Evolutionary conservation across 2,888 invertebrate species (phyloP).

Genomic region (Hyppa rectilinea): DNA sequence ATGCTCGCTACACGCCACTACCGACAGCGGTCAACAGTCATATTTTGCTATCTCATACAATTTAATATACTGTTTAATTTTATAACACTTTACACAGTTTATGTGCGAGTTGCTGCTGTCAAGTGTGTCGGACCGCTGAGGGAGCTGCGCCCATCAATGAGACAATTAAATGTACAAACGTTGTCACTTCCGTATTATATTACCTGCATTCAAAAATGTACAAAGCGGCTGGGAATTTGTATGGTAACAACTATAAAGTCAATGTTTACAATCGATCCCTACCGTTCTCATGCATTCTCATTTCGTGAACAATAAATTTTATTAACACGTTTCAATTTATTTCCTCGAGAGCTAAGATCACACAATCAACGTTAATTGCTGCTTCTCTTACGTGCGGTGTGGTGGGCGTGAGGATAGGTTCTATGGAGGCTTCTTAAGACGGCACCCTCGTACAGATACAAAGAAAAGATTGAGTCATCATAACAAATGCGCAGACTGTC

Average conservation of each 20-base stretch:
- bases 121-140: constrained; percentile 41
- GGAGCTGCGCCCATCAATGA: constrained; percentile 51
- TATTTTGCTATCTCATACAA: constrained; percentile 69
- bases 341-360: constrained; percentile 76
- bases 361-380: constrained; percentile 88
- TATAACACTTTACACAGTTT: constrained; percentile 64
- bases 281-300: constrained; percentile 84
- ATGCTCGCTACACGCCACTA: constrained; percentile 63
- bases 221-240: constrained; percentile 75
- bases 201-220: constrained; percentile 74
- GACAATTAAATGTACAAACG: constrained; percentile 70
- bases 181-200: constrained; percentile 77
- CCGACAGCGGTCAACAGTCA: constrained; percentile 60
- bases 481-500: constrained; percentile 88
- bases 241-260: constrained; percentile 75
- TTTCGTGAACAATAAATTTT: constrained; percentile 85
- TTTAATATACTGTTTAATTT: constrained; percentile 68
- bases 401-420: constrained; percentile 78
- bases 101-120: constrained; percentile 52
- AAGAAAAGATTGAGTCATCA: constrained; percentile 90
- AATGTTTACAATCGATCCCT: constrained; percentile 80
- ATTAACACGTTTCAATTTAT: constrained; percentile 88
- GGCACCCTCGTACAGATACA: constrained; percentile 79
- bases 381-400: constrained; percentile 83
- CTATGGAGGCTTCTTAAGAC: constrained; percentile 73